Base-by-base conservation (phyloP, 2,888 invertebrate species). In the Orthonychiurus folsomi region DNA sequence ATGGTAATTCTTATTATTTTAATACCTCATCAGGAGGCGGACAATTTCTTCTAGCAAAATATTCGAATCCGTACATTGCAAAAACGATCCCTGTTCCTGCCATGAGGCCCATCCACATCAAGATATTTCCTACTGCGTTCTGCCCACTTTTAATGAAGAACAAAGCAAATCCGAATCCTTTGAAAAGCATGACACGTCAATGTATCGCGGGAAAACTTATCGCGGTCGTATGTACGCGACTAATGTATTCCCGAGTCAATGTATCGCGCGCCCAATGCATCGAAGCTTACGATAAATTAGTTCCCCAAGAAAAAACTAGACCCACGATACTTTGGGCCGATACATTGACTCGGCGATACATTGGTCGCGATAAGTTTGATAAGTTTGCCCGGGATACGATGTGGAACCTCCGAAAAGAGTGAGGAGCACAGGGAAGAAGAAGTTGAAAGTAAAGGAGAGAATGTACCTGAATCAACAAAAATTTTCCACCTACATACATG, bases 381-480 rank as follows among this genome's bases (percentile, higher is more conserved):
- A 48, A 15, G 15, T 48, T 48, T 12, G 48, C 15, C 12, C 12
- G 12, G 12, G 48, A 48, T 15, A n/a, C 48, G n/a, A 48, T 48
- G 15, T n/a, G n/a, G n/a, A 48, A 15, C 48, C 48, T n/a, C 52
- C 52, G 20, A 52, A 95, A 72, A 88, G 78, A 15, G 88, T 71
- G 73, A 93, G 81, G 74, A 95, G 80, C 1, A 91, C 85, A 0
- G 95, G 96, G 74, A 90, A 92, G 78, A 92, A 92, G 76, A 92
- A 87, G 37, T 89, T 85, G 72, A 93, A 85, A 0, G 86, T 83
- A 57, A 89, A 81, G 1, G 84, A 83, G 27, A 95, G 76, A 59
- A 93, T 83, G 48, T n/a, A n/a, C n/a, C n/a, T n/a, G n/a, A n/a
- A n/a, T n/a, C n/a, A n/a, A n/a, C n/a, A n/a, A n/a, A n/a, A n/a